A percentile compares a stretch with the other conserved stretches of the same genome.
These are phyloP conservation scores for Heteronetta atricapilla DNA, from an alignment of 2,113 vertebrate species.

Conservation along the genomic window DNA sequence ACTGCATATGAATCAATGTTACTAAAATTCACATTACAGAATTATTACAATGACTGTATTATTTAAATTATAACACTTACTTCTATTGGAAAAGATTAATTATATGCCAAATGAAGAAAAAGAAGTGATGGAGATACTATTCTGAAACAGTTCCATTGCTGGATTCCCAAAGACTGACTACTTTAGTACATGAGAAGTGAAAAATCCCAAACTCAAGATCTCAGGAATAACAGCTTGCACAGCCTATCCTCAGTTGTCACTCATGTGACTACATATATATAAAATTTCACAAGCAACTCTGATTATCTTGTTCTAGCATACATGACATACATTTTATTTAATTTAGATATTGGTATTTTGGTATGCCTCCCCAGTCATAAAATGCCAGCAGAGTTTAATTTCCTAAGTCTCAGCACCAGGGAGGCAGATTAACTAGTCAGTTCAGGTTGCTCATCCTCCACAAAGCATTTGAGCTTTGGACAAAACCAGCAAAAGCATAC, in stretches of 20 bases:
- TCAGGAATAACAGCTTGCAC: neutral
- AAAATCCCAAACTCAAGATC: neutral
- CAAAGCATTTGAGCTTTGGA: accelerated
- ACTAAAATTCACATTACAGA: neutral
- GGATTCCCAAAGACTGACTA: neutral
- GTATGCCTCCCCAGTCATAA: neutral
- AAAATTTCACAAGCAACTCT: neutral
- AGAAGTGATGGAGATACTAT: neutral
- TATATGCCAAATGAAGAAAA: neutral
- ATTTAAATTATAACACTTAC: neutral
- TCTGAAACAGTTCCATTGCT: neutral
- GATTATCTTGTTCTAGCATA: neutral
- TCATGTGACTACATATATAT: neutral
- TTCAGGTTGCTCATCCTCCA: neutral
- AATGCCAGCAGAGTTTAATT: neutral
- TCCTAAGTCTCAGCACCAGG: neutral
- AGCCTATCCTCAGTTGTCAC: neutral
- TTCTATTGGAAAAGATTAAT: neutral
- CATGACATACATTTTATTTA: neutral
- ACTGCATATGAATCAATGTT: neutral
- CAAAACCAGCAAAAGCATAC: neutral
- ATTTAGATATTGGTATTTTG: neutral
- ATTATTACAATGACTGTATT: neutral
- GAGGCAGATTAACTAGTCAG: neutral
- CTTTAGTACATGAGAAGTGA: neutral